Evolutionary conservation across 2,888 invertebrate genomes (phyloP).

Genomic region (Chymomyza caudatula): DNA sequence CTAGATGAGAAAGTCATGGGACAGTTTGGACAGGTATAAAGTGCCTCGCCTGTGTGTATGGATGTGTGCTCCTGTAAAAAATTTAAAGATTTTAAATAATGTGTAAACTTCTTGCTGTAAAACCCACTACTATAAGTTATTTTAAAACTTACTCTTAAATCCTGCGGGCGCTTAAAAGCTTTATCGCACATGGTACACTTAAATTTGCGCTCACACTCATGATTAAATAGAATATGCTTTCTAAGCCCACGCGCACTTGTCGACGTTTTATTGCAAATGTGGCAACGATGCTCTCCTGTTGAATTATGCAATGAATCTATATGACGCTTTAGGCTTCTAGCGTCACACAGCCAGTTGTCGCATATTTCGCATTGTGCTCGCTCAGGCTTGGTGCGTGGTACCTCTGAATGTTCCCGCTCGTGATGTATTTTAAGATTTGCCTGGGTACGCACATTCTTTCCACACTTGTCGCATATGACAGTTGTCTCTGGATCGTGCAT

Average conservation of each 20-base stretch:
- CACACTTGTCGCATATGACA: conserved; percentile 75
- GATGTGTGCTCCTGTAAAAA: conserved; percentile 74
- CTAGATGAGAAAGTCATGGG: conserved; percentile 77
- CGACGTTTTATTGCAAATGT: conserved; percentile 74
- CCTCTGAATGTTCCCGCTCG: conserved; percentile 73
- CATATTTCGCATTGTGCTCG: conserved; percentile 75
- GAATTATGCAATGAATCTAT: conserved; percentile 74
- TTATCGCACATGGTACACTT: conserved; percentile 77
- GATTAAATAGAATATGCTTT: conserved; percentile 75
- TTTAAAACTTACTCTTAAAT: conserved; percentile 59
- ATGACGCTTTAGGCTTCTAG: conserved; percentile 73
- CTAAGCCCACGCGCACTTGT: conserved; percentile 74
- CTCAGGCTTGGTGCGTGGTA: conserved; percentile 68
- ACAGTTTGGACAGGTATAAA: conserved; percentile 76
- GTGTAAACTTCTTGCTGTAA: no score
- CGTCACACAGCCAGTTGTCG: conserved; percentile 74
- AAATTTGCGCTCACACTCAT: conserved; percentile 72
- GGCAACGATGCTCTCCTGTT: conserved; percentile 71
- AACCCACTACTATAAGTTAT: no score
- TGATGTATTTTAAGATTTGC: conserved; percentile 73
- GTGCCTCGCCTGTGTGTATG: conserved; percentile 75
- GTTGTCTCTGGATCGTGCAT: conserved; percentile 72
- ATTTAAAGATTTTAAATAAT: conserved; percentile 1
- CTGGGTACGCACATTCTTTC: conserved; percentile 68
- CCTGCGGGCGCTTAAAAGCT: conserved; percentile 75